A percentile compares a stretch with the other conserved stretches of the same genome.
Evolutionary conservation across 2,797 vertebrate species (phyloP).

Genomic region (Clarias platycephalus): DNA sequence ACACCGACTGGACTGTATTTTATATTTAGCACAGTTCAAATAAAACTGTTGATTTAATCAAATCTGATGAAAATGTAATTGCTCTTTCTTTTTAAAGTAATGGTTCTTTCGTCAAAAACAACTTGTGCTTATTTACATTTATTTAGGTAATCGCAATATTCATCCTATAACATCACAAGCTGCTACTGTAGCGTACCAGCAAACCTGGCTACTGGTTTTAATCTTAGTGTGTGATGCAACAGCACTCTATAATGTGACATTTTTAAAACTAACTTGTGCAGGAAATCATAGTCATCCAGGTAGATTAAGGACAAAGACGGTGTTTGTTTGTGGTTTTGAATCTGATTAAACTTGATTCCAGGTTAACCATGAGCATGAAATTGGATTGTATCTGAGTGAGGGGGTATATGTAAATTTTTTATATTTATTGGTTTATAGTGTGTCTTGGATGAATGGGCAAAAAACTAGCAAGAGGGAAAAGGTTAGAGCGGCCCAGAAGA

Average conservation of each 20-base stretch:
- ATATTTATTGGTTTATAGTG: background rate
- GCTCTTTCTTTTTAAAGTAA: background rate
- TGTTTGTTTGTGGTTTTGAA: background rate
- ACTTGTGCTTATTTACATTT: background rate
- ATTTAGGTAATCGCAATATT: background rate
- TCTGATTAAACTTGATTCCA: constrained; percentile 1
- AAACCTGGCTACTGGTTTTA: background rate
- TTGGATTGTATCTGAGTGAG: background rate
- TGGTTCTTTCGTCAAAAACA: background rate
- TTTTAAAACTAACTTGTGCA: background rate
- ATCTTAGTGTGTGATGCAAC: background rate
- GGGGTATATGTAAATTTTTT: background rate
- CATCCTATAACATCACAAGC: background rate
- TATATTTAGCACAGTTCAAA: constrained; percentile 15
- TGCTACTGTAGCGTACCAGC: background rate
- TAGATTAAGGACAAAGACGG: background rate
- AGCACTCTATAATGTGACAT: background rate
- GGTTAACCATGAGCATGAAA: background rate
- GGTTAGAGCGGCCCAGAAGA: background rate
- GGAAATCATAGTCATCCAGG: background rate
- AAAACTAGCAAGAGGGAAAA: background rate
- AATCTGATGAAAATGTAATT: background rate
- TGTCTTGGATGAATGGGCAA: background rate
- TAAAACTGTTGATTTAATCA: background rate
- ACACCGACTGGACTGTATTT: background rate